A percentile compares a stretch with the other conserved stretches of the same genome.
Conservation (phyloP, 2,113 vertebrate species). For the Xyliphius kryptos region DNA sequence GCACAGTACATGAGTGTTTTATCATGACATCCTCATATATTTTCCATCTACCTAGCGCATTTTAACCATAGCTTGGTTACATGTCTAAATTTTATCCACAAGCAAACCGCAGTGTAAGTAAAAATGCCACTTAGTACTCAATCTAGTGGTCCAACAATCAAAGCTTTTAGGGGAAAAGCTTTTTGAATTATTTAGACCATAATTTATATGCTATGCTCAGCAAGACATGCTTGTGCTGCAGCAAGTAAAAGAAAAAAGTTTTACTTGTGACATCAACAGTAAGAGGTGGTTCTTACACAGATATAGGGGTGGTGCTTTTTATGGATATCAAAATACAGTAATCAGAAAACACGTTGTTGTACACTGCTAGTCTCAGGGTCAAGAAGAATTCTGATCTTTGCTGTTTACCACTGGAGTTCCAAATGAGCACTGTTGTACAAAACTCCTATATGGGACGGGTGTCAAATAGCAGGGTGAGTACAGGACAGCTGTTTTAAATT, state of each 20-base stretch:
- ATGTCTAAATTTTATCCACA: slow-evolving; percentile 17
- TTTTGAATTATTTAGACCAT: slow-evolving; percentile 82
- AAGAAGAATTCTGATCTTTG: slow-evolving; percentile 13
- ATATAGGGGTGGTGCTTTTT: slow-evolving; percentile 37
- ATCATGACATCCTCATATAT: neutral
- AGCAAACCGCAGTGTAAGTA: slow-evolving; percentile 25
- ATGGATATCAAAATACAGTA: slow-evolving; percentile 36
- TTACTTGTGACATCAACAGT: slow-evolving; percentile 46
- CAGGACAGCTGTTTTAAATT: neutral
- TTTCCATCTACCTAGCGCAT: neutral
- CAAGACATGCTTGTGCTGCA: slow-evolving; percentile 56
- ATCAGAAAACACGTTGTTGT: slow-evolving; percentile 48
- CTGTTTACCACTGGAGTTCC: slow-evolving; percentile 13
- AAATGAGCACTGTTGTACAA: slow-evolving; percentile 60
- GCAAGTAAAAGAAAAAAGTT: slow-evolving; percentile 67
- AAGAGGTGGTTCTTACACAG: slow-evolving; percentile 37
- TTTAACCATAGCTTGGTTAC: slow-evolving; percentile 3
- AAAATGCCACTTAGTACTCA: slow-evolving; percentile 31
- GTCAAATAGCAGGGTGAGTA: slow-evolving; percentile 66
- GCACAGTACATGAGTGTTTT: neutral
- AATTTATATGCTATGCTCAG: slow-evolving; percentile 54
- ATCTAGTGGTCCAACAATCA: slow-evolving; percentile 48
- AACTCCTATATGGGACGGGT: slow-evolving; percentile 59
- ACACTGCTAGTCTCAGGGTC: slow-evolving; percentile 53
- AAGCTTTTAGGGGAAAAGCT: slow-evolving; percentile 68